Evolutionary conservation across 2,113 vertebrate genomes (phyloP).

Genomic region (Ailurus styani): DNA sequence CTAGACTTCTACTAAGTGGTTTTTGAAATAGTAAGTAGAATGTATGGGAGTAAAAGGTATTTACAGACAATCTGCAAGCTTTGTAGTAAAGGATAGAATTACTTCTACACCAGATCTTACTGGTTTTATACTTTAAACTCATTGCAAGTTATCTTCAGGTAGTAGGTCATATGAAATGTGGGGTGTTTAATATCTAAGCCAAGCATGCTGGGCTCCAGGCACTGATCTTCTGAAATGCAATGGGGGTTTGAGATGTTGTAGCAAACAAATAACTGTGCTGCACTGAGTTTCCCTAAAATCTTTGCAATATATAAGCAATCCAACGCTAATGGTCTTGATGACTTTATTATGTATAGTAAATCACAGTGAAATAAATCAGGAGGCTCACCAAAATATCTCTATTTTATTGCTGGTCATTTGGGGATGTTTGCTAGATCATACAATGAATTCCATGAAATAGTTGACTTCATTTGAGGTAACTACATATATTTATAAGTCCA

Average conservation of each 20-base stretch:
- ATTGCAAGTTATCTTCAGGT: neutral
- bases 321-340: neutral
- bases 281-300: neutral
- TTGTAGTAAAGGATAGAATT: conserved; percentile 21
- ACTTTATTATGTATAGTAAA: neutral
- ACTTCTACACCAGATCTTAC: neutral
- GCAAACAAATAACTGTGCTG: neutral
- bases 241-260: neutral
- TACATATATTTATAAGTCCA: neutral
- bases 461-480: neutral
- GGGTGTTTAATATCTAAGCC: neutral
- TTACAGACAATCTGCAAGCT: neutral
- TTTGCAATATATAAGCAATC: conserved; percentile 1
- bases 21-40: conserved; percentile 26
- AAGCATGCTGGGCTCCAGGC: neutral
- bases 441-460: neutral
- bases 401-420: neutral
- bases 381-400: neutral
- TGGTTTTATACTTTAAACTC: conserved; percentile 32
- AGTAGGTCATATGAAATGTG: neutral
- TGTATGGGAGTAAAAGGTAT: conserved; percentile 28
- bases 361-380: neutral
- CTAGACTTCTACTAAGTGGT: conserved; percentile 42
- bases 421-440: neutral
- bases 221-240: neutral